Evolutionary conservation across 2,797 vertebrate genomes (phyloP).

Genomic region (Sebastes itinus): DNA sequence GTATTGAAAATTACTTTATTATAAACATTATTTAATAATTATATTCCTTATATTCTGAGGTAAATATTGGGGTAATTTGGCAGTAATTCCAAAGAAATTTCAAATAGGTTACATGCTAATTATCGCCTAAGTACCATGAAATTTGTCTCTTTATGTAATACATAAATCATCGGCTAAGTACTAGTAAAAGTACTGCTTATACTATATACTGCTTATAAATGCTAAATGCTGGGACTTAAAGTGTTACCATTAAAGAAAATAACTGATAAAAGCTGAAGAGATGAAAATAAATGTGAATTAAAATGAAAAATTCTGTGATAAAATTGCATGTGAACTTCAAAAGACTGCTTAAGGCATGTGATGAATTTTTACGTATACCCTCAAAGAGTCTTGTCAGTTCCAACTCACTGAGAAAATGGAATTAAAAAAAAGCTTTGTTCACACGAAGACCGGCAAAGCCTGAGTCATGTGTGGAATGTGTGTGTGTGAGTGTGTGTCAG

Average conservation of each 20-base stretch:
- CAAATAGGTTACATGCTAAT: too few relatives aligned
- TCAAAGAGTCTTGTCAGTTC: neutral
- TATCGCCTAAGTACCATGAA: too few relatives aligned
- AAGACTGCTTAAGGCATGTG: neutral
- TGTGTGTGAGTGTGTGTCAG: neutral
- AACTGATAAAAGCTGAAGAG: neutral
- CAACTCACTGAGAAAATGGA: neutral
- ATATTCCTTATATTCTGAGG: too few relatives aligned
- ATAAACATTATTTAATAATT: accelerated
- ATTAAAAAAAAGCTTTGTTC: conserved; percentile 15
- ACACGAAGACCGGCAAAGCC: neutral
- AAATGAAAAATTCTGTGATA: neutral
- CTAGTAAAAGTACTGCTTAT: too few relatives aligned
- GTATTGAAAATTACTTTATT: too few relatives aligned
- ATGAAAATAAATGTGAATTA: neutral
- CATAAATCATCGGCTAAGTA: too few relatives aligned
- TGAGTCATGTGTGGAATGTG: conserved; percentile 41
- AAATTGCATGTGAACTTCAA: neutral
- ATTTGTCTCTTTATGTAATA: too few relatives aligned
- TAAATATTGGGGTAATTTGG: too few relatives aligned
- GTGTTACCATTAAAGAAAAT: neutral
- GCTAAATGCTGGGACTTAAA: neutral
- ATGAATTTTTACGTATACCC: neutral
- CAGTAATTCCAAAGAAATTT: too few relatives aligned
- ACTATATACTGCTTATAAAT: neutral